Evolutionary conservation across 2,888 invertebrate genomes (phyloP).

Genomic region (Thyatira batis): DNA sequence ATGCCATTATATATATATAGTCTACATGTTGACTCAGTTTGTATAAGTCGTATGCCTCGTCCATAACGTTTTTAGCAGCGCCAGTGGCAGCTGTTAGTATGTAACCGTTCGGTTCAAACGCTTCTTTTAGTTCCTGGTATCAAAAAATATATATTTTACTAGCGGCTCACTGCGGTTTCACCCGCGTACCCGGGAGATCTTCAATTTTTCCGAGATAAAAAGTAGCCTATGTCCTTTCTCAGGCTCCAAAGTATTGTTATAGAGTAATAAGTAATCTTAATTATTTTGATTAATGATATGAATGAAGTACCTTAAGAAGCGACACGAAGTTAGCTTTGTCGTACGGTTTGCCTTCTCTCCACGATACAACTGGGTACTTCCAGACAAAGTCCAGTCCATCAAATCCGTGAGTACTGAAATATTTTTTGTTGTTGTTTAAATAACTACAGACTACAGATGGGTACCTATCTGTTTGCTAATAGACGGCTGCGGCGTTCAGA

Average conservation of each 20-base stretch:
- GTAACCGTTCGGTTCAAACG: constrained; percentile 85
- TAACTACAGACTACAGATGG: no score
- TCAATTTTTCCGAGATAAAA: no score
- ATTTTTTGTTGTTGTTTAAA: neutral
- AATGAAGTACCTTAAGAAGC: constrained; percentile 84
- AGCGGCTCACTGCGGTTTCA: no score
- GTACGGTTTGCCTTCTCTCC: constrained; percentile 87
- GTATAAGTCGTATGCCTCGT: constrained; percentile 88
- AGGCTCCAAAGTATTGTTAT: no score
- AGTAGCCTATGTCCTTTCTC: no score
- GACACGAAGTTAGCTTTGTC: constrained; percentile 90
- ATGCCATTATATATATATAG: constrained; percentile 92
- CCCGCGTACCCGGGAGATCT: no score
- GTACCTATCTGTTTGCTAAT: no score
- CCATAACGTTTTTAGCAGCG: constrained; percentile 88
- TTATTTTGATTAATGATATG: no score
- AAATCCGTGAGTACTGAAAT: constrained; percentile 86
- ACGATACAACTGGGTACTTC: constrained; percentile 88
- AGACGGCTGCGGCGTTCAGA: no score
- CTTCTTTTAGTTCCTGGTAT: constrained; percentile 87
- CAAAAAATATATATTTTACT: constrained; percentile 9
- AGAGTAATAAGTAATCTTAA: no score
- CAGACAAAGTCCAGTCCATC: constrained; percentile 92
- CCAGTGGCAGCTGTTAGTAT: constrained; percentile 92
- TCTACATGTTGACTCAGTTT: constrained; percentile 87